Evolutionary conservation across 1,140 invertebrate species (phyloP).

Genomic region (Acromyrmex echinatior): DNA sequence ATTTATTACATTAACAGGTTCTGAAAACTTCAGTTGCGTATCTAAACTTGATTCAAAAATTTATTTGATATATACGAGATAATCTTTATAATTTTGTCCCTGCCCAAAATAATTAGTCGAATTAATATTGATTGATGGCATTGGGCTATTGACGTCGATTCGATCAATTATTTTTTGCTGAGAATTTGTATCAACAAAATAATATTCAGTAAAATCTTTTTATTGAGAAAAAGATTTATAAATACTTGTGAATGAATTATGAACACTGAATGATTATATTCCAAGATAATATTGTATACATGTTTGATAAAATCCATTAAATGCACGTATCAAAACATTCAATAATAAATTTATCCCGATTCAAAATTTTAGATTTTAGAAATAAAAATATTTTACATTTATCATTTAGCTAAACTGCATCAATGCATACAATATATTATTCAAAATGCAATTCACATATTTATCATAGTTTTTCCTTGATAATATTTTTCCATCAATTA

Average conservation of each 20-base stretch:
- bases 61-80: not conserved
- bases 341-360: not conserved
- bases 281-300: not conserved
- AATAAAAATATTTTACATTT: not conserved
- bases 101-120: too few relatives aligned
- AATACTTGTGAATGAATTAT: not conserved
- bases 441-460: not conserved
- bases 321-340: not conserved
- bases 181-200: not conserved
- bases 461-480: not conserved
- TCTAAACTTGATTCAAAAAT: constrained; percentile 50
- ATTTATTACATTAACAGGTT: constrained; percentile 1
- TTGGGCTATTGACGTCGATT: too few relatives aligned
- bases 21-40: constrained; percentile 33
- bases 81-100: not conserved
- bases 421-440: not conserved
- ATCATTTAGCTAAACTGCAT: not conserved
- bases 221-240: not conserved
- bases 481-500: not conserved
- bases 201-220: not conserved
- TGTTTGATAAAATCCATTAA: not conserved
- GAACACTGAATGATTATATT: not conserved
- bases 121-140: too few relatives aligned
- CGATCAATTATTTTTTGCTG: too few relatives aligned
- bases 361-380: not conserved